Evolutionary conservation across 2,888 invertebrate genomes (phyloP).

Genomic region (Limnephilus marmoratus): DNA sequence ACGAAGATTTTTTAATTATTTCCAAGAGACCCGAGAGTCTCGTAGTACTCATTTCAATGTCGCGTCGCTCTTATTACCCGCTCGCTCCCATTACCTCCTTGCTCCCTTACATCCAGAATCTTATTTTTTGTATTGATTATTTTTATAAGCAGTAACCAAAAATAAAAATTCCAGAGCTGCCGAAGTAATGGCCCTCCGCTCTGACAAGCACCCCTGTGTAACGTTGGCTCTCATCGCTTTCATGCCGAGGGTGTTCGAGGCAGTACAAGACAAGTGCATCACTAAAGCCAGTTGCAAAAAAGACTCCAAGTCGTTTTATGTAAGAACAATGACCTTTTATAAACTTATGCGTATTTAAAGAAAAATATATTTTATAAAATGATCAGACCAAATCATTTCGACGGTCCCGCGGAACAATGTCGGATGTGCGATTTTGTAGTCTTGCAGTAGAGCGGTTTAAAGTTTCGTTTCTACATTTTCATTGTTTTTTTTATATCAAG

Average conservation of each 20-base stretch:
- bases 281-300: conserved; percentile 90
- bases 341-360: background rate
- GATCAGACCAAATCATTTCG: too few species aligned
- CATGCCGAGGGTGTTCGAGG: conserved; percentile 89
- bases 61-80: too few species aligned
- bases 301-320: conserved; percentile 90
- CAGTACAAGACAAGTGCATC: conserved; percentile 89
- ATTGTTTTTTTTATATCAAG: too few species aligned
- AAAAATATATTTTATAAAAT: background rate
- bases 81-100: too few species aligned
- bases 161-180: conserved; percentile 77
- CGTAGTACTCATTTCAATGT: too few species aligned
- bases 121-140: background rate
- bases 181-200: conserved; percentile 85
- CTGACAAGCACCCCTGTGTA: conserved; percentile 88
- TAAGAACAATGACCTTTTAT: conserved; percentile 73
- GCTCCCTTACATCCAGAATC: background rate
- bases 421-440: too few species aligned
- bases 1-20: too few species aligned
- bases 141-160: background rate
- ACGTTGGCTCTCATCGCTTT: conserved; percentile 87
- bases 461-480: too few species aligned
- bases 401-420: too few species aligned
- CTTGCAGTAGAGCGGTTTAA: too few species aligned
- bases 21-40: too few species aligned